phyloP scores from a whole-genome alignment of 2,888 invertebrate genomes.

The Rhopalosiphum nymphaeae region DNA sequence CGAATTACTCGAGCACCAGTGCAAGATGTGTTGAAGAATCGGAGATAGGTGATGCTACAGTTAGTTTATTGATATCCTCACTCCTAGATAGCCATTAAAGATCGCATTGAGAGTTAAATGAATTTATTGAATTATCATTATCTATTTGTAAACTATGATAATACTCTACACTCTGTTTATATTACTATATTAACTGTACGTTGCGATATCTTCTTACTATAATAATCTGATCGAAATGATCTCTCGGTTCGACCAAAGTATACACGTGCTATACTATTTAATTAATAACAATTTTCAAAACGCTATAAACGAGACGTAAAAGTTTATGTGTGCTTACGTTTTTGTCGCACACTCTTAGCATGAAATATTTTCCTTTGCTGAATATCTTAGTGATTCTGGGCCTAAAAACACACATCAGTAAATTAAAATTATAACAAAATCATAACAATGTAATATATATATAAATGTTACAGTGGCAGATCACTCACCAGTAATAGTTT shows the following conservation, averaged over 20 bases:
- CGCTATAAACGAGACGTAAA: background rate
- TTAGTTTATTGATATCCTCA: background rate
- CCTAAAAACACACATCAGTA: constrained; percentile 69
- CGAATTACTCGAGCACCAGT: background rate
- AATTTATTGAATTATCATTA: background rate
- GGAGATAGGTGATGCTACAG: background rate
- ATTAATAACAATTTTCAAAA: background rate
- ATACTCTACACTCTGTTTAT: background rate
- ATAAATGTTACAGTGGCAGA: background rate
- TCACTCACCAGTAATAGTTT: constrained; percentile 92
- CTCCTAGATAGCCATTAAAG: background rate
- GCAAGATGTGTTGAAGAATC: background rate
- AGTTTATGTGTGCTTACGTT: constrained; percentile 79
- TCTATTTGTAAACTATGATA: background rate
- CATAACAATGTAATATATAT: background rate
- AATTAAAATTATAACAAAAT: background rate
- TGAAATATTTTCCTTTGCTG: constrained; percentile 96
- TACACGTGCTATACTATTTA: background rate
- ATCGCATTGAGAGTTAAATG: background rate
- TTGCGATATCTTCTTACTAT: background rate
- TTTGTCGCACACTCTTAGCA: constrained; percentile 95
- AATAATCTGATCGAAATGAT: background rate
- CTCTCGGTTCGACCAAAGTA: background rate
- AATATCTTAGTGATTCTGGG: constrained; percentile 96
- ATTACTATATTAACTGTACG: background rate